Evolutionary conservation across 1,140 invertebrate genomes (phyloP).

Genomic region (Papilio xuthus): DNA sequence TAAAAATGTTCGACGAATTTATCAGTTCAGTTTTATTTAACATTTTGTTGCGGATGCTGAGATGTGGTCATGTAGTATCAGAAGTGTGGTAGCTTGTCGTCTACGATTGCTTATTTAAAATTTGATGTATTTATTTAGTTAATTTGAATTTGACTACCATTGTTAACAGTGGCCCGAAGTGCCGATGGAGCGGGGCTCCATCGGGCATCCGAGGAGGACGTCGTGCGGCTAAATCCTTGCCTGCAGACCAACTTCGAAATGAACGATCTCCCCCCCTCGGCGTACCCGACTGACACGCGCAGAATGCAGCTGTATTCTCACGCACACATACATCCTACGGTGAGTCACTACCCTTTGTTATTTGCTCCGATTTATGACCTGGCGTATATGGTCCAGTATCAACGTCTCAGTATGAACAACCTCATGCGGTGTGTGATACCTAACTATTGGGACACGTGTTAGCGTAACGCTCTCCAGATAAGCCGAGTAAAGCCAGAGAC

Average conservation of each 20-base stretch:
- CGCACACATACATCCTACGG: constrained; percentile 62
- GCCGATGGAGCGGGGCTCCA: constrained; percentile 62
- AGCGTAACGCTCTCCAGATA: background rate
- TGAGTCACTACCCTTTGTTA: constrained; percentile 55
- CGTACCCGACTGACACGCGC: constrained; percentile 60
- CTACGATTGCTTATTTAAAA: too few species aligned
- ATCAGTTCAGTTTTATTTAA: background rate
- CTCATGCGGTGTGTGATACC: background rate
- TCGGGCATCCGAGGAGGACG: constrained; percentile 52
- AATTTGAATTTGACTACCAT: constrained; percentile 18
- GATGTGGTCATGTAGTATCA: too few species aligned
- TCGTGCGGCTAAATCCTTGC: constrained; percentile 50
- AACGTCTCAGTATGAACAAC: background rate
- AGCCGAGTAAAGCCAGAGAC: background rate
- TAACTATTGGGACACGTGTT: background rate
- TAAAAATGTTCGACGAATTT: background rate
- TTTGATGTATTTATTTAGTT: background rate
- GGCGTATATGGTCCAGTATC: constrained; percentile 21
- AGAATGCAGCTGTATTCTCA: constrained; percentile 72
- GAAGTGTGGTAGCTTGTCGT: too few species aligned
- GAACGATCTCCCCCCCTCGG: constrained; percentile 65
- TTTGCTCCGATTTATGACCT: constrained; percentile 17
- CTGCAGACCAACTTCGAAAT: constrained; percentile 60
- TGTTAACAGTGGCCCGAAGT: constrained; percentile 62
- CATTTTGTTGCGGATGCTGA: too few species aligned